phyloP scores from a whole-genome alignment of 2,113 vertebrate species.

The Bambusicola thoracicus region DNA sequence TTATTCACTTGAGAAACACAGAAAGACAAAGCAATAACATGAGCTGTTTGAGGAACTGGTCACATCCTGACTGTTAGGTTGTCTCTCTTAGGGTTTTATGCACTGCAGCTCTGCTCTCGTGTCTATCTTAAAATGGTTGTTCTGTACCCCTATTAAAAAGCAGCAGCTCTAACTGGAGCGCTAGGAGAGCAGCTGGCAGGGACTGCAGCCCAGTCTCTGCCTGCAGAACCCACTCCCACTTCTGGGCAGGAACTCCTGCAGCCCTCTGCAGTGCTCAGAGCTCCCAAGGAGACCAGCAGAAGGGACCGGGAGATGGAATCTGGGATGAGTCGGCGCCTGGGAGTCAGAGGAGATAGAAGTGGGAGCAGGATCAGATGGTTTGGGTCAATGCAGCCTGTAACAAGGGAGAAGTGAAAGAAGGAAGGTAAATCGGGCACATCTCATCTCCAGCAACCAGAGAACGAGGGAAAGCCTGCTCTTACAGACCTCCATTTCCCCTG shows the following conservation, averaged over 20 bases:
- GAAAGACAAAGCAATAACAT: not conserved
- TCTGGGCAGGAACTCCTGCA: not conserved
- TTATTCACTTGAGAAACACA: not conserved
- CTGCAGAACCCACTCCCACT: rapidly evolving
- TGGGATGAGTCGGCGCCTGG: not conserved
- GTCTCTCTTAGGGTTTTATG: not conserved
- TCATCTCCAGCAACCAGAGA: not conserved
- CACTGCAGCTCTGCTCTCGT: not conserved
- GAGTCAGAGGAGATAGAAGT: not conserved
- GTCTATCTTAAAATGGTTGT: not conserved
- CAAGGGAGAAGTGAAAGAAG: not conserved
- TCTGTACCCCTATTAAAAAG: not conserved
- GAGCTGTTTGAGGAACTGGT: not conserved
- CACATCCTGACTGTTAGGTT: not conserved
- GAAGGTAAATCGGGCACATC: not conserved
- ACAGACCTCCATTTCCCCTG: not conserved
- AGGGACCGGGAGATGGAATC: not conserved
- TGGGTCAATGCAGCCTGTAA: not conserved
- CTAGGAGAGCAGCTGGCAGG: not conserved
- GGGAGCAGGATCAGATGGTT: not conserved
- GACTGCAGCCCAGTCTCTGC: not conserved
- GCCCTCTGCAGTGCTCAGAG: rapidly evolving
- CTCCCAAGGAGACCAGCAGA: not conserved
- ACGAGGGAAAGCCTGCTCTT: not conserved
- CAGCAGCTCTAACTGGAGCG: not conserved